Conservation (phyloP, 2,113 vertebrate genomes). For the Charadrius vociferus region DNA sequence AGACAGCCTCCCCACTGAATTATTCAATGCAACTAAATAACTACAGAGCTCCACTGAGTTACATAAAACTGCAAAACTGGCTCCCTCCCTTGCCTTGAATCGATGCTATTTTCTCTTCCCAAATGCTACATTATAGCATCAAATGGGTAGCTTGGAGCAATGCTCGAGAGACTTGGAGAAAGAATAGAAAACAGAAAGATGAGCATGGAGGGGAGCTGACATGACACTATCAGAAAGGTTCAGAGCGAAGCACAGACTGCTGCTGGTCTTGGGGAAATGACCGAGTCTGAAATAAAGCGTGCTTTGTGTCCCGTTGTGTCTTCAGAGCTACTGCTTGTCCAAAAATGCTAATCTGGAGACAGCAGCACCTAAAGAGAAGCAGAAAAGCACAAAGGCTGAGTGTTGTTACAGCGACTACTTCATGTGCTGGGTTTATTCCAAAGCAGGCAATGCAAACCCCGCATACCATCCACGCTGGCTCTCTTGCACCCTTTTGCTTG, state of each 20-base stretch:
- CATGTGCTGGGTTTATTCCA: background rate
- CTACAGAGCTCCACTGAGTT: background rate
- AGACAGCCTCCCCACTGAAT: background rate
- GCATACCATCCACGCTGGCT: background rate
- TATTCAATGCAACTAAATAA: slow-evolving; percentile 51
- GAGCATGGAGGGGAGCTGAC: background rate
- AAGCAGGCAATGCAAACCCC: background rate
- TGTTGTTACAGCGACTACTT: background rate
- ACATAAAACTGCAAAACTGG: background rate
- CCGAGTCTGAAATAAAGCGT: background rate
- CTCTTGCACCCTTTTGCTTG: background rate
- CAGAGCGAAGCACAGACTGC: background rate
- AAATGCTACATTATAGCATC: background rate
- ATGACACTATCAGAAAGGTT: background rate
- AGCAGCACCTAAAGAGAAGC: background rate
- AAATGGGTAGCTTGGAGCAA: background rate
- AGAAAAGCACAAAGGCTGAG: background rate
- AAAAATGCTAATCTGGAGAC: background rate
- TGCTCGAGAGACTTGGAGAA: background rate
- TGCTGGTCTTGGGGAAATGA: background rate
- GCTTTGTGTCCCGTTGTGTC: background rate
- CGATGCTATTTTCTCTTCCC: background rate
- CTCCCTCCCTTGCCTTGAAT: background rate
- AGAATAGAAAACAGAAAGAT: background rate
- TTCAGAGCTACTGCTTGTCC: background rate